Evolutionary conservation across 1,140 invertebrate species (phyloP), one percentile per base, ranked within the genome.

Genomic region (Diachasmimorpha longicaudata): DNA sequence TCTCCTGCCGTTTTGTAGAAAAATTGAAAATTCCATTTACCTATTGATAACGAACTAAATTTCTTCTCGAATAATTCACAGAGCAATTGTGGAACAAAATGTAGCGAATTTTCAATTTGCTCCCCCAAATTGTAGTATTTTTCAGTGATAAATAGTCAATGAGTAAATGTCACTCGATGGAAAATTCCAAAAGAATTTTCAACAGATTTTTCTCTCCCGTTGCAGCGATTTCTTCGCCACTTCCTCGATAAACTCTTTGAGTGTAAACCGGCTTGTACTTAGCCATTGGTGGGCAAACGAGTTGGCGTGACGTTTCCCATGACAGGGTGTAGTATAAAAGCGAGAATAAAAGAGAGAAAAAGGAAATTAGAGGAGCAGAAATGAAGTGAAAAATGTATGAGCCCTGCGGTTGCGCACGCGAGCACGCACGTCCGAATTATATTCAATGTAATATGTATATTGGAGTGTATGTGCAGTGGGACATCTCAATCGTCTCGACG

Each of bases 401-500:
- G 44, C 42, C 37, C 36, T 23, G 10, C 10, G 16, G 66, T 69
- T 31, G 39, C n/a, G 74, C 74, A 74, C 76, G 70, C 69, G 70
- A 63, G 67, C 77, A 73, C 58, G 70, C 70, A 72, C 63, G 36
- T 46, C 11, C 46, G 31, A 72, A 78, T 78, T 78, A 76, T 19
- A 37, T 73, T 19, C 70, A 75, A 63, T 68, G 70, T 74, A 67
- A 75, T 70, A 74, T 76, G 52, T 78, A 70, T 58, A 74, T 76
- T 21, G 44, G 58, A 63, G 58, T 63, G 23, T 63, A 31, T 63
- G 19, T 63, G 58, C 58, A 63, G 9, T 55, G 52, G 37, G 68
- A 79, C 55, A 55, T 79, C 74, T 79, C 74, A 79, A 79, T 79
- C 77, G 19, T 42, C 58, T 25, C 58, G 23, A 25, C 58, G 23